Evolutionary conservation across 2,797 vertebrate species (phyloP).

Genomic region (Rhyacichthys aspro): DNA sequence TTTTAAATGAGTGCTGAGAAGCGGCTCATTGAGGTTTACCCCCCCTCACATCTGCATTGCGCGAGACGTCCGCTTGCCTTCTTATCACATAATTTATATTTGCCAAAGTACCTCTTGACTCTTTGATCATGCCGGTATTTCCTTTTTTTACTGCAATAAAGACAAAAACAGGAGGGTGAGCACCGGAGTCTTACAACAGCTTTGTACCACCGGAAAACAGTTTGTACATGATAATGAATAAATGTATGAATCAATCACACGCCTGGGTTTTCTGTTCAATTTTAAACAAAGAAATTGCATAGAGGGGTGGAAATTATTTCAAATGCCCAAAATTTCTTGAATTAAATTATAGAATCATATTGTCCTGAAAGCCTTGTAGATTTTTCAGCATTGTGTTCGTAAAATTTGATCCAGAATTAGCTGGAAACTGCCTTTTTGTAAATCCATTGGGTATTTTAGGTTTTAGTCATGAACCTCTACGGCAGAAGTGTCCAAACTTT

Average conservation of each 20-base stretch:
- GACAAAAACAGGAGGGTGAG: slow-evolving; percentile 69
- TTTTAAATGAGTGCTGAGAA: slow-evolving; percentile 76
- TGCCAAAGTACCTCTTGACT: slow-evolving; percentile 81
- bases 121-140: slow-evolving; percentile 77
- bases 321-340: too few relatives aligned
- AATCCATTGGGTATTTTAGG: too few relatives aligned
- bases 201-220: slow-evolving; percentile 77
- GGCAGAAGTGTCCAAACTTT: too few relatives aligned
- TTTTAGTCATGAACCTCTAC: too few relatives aligned
- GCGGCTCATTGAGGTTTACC: slow-evolving; percentile 45
- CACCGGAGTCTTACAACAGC: slow-evolving; percentile 77
- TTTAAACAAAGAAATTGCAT: background rate
- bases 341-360: too few relatives aligned
- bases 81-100: slow-evolving; percentile 79
- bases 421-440: too few relatives aligned
- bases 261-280: slow-evolving; percentile 4
- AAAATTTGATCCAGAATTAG: too few relatives aligned
- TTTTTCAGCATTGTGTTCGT: too few relatives aligned
- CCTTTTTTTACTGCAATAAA: slow-evolving; percentile 79
- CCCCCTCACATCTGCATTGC: slow-evolving; percentile 56
- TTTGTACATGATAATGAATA: slow-evolving; percentile 80
- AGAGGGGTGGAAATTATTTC: too few relatives aligned
- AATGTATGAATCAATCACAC: slow-evolving; percentile 73
- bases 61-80: slow-evolving; percentile 73
- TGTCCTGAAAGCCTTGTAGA: too few relatives aligned